These are phyloP conservation scores for Drosophila eohydei DNA, from an alignment of 2,888 invertebrate genomes.

Conservation along the genomic window DNA sequence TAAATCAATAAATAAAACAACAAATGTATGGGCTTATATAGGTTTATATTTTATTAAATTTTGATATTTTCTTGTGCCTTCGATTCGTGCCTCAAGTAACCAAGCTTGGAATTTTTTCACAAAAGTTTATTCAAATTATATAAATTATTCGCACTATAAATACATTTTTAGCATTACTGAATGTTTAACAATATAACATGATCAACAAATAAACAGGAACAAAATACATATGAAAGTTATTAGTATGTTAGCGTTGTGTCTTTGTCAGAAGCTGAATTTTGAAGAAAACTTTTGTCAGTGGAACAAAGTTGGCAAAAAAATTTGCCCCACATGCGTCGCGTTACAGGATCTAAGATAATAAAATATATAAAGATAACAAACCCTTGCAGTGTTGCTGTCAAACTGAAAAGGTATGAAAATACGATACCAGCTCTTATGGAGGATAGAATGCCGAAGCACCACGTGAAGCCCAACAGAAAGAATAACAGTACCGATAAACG, in stretches of 20 bases:
- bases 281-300: constrained; percentile 27
- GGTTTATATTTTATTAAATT: neutral
- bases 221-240: neutral
- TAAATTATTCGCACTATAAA: constrained; percentile 4
- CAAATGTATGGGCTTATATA: neutral
- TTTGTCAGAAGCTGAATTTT: constrained; percentile 52
- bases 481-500: constrained; percentile 87
- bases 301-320: constrained; percentile 50
- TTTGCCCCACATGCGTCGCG: constrained; percentile 86
- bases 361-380: constrained; percentile 88
- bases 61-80: neutral
- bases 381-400: constrained; percentile 88
- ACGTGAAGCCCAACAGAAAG: constrained; percentile 87
- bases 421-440: constrained; percentile 85
- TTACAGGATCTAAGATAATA: constrained; percentile 87
- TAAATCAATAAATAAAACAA: too few species aligned
- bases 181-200: neutral
- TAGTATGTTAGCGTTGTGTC: constrained; percentile 60
- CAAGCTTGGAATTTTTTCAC: neutral
- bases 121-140: neutral
- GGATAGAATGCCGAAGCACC: constrained; percentile 87
- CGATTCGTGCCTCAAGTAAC: neutral
- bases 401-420: constrained; percentile 88
- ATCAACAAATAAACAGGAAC: neutral
- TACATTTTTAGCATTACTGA: neutral